phyloP scores from a whole-genome alignment of 92 coral and sea anemone genomes.

The Zoanthus sociatus region DNA sequence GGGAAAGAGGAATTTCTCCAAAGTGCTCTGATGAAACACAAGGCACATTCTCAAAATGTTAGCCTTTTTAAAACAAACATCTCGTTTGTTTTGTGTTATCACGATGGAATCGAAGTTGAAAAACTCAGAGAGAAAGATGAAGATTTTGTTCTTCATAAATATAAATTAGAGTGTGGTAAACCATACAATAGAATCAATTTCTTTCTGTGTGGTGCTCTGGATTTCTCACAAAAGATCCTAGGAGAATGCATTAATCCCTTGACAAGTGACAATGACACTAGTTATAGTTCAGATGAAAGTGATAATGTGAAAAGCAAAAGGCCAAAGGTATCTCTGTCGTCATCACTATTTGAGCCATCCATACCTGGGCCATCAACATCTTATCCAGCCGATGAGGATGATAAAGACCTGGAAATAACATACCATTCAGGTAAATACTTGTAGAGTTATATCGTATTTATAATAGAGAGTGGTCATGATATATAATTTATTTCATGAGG shows the following conservation, averaged over 20 bases:
- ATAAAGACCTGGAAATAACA: background rate
- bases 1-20: constrained; percentile 37
- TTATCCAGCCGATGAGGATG: constrained; percentile 1
- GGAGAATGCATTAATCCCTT: constrained; percentile 3
- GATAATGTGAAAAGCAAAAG: background rate
- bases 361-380: constrained; percentile 5
- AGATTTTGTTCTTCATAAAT: constrained; percentile 28
- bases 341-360: background rate
- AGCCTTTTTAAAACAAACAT: background rate
- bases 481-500: background rate
- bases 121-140: constrained; percentile 19
- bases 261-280: background rate
- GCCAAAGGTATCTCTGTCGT: background rate
- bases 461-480: constrained; percentile 3
- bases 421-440: constrained; percentile 2
- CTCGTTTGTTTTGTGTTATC: constrained; percentile 39
- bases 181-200: too few species aligned
- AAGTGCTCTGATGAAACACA: constrained; percentile 28
- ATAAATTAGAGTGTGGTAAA: background rate
- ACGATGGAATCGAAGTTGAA: constrained; percentile 21
- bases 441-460: background rate
- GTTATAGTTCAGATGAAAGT: background rate
- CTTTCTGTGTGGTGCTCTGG: too few species aligned
- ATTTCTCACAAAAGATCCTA: background rate
- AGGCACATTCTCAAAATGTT: constrained; percentile 36